phyloP scores from a whole-genome alignment of 2,888 invertebrate genomes.

The Limnephilus auricula region DNA sequence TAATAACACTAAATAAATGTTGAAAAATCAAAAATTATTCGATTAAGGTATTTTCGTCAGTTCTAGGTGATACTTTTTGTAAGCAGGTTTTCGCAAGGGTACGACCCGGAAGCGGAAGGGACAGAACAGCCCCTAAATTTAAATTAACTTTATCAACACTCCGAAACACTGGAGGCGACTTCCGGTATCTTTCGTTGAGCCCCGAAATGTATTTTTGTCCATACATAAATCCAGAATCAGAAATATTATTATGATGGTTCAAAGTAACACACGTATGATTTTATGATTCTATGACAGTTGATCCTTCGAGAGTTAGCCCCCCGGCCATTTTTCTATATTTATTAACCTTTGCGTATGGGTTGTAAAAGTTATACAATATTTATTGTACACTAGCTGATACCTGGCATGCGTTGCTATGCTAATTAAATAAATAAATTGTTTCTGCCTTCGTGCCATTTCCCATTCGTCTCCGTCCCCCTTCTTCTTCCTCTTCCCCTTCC shows the following conservation, averaged over 20 bases:
- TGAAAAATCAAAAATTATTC: neutral
- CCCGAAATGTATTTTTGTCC: neutral
- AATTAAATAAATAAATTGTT: no score
- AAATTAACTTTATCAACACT: slow-evolving; percentile 11
- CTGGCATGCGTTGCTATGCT: no score
- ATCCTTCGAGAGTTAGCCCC: no score
- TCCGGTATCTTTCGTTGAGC: neutral
- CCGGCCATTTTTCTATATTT: no score
- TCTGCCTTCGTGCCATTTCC: no score
- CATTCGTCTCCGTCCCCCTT: no score
- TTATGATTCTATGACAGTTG: no score
- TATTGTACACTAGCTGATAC: no score
- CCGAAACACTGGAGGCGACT: neutral
- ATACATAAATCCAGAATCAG: neutral
- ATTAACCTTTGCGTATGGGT: no score
- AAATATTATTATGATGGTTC: neutral
- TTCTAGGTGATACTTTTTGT: neutral
- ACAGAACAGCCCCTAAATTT: neutral
- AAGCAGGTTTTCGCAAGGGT: neutral
- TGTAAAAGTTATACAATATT: no score
- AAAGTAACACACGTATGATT: neutral
- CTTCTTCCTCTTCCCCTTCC: no score
- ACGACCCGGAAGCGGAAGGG: neutral
- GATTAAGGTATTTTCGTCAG: neutral
- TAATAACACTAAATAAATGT: no score